Percentiles rank a stretch among this genome's conserved stretches.
phyloP scores from a whole-genome alignment of 2,113 vertebrate species.

The Plecotus auritus region DNA sequence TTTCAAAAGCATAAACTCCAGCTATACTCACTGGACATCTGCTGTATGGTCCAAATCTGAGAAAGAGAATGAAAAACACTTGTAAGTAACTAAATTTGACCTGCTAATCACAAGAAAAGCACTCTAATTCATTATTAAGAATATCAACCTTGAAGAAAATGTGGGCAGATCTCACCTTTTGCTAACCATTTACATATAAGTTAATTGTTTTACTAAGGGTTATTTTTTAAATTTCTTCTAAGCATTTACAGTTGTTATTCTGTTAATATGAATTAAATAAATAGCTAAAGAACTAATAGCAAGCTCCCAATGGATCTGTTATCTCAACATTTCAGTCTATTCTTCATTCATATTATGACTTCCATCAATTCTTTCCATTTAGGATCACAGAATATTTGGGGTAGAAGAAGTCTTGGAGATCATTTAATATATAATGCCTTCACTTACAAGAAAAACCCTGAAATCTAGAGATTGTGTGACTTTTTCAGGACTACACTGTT shows the following conservation, averaged over 20 bases:
- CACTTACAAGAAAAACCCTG: not conserved
- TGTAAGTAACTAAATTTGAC: conserved; percentile 24
- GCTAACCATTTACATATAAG: not conserved
- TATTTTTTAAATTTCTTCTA: not conserved
- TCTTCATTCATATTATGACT: not conserved
- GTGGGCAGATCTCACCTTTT: not conserved
- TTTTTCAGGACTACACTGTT: not conserved
- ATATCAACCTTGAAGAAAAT: not conserved
- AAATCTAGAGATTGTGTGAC: not conserved
- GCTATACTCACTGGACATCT: conserved; percentile 95
- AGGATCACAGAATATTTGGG: not conserved
- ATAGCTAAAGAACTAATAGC: not conserved
- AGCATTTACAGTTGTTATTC: not conserved
- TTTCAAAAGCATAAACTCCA: conserved; percentile 46
- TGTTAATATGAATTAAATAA: not conserved
- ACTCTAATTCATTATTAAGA: not conserved
- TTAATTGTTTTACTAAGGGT: not conserved
- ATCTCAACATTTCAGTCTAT: not conserved
- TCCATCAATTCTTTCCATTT: not conserved
- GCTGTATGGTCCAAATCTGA: conserved; percentile 98
- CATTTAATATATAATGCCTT: not conserved
- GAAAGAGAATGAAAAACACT: conserved; percentile 55
- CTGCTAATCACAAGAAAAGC: conserved; percentile 5
- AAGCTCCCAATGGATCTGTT: not conserved
- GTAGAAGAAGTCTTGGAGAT: not conserved